Base-by-base conservation (phyloP, 2,113 vertebrate species). In the Coreoperca whiteheadi region DNA sequence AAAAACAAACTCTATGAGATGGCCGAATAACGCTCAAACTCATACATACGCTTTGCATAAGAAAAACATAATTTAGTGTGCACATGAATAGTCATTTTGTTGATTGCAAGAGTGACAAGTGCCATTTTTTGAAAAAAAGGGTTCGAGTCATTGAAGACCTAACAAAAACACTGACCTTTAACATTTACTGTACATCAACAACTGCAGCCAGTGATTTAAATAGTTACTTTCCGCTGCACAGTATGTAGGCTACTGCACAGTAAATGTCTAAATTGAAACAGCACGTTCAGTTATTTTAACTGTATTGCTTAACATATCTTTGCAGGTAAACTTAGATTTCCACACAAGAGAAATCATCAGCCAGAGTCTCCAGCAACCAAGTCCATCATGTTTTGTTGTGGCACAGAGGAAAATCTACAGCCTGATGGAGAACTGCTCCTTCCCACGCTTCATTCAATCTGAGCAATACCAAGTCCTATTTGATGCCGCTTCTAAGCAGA, bases 281-380 rank as follows among this genome's bases (percentile, higher is more conserved):
- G 20, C 11, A 43, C 48, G 34, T 25, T 72, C 18, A 54, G 1
- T n/a, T 34, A 61, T 60, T 65, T 37, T 28, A 51, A 6, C 21
- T 23, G 0, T 41, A 8, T 60, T 53, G n/a, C 14, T 57, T 51
- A 21, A 2, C 3, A 66, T 63, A 2, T 69, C 2, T 84, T 80
- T 93, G 68, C 94, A 96, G 96, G 93, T 96, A 34, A 97, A 96
- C 69, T 91, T 96, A 74, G 95, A 97, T 91, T 96, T 91, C 63
- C 86, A 93, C 25, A 95, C 83, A 0, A 96, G 84, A 89, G 93
- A 96, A 37, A 32, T 18, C 0, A 93, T 97, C 86, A 77, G 74
- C 39, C 88, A 65, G 87, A 96, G 90, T 57, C 92, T 96, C 70
- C 93, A 94, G 69, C 80, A 94, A 34, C 94, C 96, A 48, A 91